Base-by-base conservation (phyloP, 2,797 vertebrate genomes). In the Catharus ustulatus region DNA sequence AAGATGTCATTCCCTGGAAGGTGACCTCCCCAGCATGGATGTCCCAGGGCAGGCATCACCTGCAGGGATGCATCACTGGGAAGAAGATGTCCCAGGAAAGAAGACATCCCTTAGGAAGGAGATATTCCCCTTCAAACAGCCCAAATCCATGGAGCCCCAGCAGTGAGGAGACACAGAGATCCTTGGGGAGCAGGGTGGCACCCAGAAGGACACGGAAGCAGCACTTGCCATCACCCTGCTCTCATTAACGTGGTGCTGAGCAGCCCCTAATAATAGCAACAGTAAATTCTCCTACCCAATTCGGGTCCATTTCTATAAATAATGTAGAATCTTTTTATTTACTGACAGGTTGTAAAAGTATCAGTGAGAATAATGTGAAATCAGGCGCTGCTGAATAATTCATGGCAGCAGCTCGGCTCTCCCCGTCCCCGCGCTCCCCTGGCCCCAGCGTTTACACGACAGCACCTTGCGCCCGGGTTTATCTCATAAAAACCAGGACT, bases 261-360 rank as follows among this genome's bases (percentile, higher is more conserved):
- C 73, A 77, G 94, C 54, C 93, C 97, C 96, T 96, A 94, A 97
- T 97, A 97, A 98, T 94, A 96, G 96, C 94, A 89, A 89, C 87
- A 89, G 97, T 97, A 97, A 97, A 96, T 97, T 97, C 96, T 96
- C 92, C 71, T 22, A 88, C 97, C 95, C 95, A 85, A 86, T 93
- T 97, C 96, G 84, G 97, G 95, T 96, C 97, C 93, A 85, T 94
- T 97, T 96, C 97, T 97, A 98, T 98, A 97, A 98, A 98, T 98
- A 98, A 98, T 98, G 97, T 89, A 98, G 97, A 97, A 97, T 97
- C 97, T 98, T 98, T 98, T 98, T 98, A 98, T 98, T 98, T 98
- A 98, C 98, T 97, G 98, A 98, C 98, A 98, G 98, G 98, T 98
- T 98, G 97, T 98, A 98, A 98, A 98, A 97, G 98, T 98, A 98